These are phyloP conservation scores for Ctenochaetus hawaiiensis DNA, from an alignment of 2,797 vertebrate species.

Conservation along the genomic window DNA sequence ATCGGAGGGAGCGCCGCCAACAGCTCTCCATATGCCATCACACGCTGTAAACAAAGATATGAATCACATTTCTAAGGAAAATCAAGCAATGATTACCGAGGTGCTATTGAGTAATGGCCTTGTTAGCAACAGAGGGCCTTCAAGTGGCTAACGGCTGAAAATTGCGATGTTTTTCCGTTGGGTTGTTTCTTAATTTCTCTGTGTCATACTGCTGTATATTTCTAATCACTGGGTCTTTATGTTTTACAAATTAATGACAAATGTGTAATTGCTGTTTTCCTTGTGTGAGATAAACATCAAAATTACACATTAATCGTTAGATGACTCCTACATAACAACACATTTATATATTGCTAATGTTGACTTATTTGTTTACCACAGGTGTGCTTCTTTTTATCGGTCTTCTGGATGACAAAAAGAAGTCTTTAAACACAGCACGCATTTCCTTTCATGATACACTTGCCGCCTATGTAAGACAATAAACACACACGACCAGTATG, in stretches of 20 bases:
- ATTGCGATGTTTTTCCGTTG: constrained; percentile 9
- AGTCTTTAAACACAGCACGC: not conserved
- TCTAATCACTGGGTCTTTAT: not conserved
- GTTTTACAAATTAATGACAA: not conserved
- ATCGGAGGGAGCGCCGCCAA: constrained; percentile 87
- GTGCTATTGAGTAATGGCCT: no score
- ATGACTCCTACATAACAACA: not conserved
- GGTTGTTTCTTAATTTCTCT: constrained; percentile 1
- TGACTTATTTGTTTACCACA: constrained; percentile 28
- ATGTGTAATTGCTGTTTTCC: not conserved
- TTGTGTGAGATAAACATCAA: not conserved
- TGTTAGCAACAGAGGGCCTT: constrained; percentile 29
- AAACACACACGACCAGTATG: constrained; percentile 66
- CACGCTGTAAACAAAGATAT: constrained; percentile 66
- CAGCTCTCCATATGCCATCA: constrained; percentile 85
- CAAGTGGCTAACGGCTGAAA: constrained; percentile 14
- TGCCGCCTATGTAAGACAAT: constrained; percentile 16
- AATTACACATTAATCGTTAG: not conserved
- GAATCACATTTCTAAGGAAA: constrained; percentile 12
- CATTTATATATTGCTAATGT: not conserved
- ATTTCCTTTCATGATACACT: constrained; percentile 8
- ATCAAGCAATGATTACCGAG: not conserved
- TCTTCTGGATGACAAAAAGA: constrained; percentile 19
- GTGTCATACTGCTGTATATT: not conserved
- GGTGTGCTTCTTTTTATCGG: constrained; percentile 28